Base-by-base conservation (phyloP, 2,888 invertebrate genomes). In the Sicus ferrugineus region DNA sequence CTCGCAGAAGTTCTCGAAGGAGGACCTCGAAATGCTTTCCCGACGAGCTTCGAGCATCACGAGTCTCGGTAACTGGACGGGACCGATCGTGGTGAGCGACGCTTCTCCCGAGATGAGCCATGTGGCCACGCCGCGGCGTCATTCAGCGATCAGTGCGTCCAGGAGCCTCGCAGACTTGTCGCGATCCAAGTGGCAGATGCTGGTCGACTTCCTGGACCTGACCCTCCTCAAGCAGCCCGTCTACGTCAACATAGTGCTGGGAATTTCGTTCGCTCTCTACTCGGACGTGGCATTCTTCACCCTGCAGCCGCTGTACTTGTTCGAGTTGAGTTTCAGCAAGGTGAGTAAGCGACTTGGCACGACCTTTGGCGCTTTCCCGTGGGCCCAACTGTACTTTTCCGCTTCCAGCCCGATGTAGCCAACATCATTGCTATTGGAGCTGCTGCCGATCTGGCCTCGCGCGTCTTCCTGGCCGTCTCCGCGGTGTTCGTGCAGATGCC, bases 271-370 rank as follows among this genome's bases (percentile, higher is more conserved):
- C 69, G 89, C 90, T 3, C 87, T 91, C 71, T 90, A 90, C 69
- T 89, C 91, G 5, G 93, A 93, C 80, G 87, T 90, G 52, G 90
- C 90, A 0, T 93, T 93, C 80, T 88, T 90, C 74, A 89, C 90
- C 0, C 79, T 93, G 64, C 88, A 92, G 72, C 92, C 93, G 0
- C 78, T 92, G 75, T 85, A 85, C 71, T 74, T 85, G 3, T 83
- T 84, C 38, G 82, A 84, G 26, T 69, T 85, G 68, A 79, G 81
- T 0, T 85, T 81, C 70, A 76, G 63, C 50, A 82, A 79, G 79
- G 85, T 84, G 52, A 73, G 75, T 66, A 7, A 11, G 54, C 21
- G n/a, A 26, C n/a, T n/a, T n/a, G n/a, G n/a, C n/a, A n/a, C n/a
- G n/a, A n/a, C n/a, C n/a, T n/a, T n/a, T n/a, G n/a, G n/a, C n/a